A percentile compares a stretch with the other conserved stretches of the same genome.
Conservation (phyloP, 35 echinoderm and acorn worm species). For the Acanthaster planci region DNA sequence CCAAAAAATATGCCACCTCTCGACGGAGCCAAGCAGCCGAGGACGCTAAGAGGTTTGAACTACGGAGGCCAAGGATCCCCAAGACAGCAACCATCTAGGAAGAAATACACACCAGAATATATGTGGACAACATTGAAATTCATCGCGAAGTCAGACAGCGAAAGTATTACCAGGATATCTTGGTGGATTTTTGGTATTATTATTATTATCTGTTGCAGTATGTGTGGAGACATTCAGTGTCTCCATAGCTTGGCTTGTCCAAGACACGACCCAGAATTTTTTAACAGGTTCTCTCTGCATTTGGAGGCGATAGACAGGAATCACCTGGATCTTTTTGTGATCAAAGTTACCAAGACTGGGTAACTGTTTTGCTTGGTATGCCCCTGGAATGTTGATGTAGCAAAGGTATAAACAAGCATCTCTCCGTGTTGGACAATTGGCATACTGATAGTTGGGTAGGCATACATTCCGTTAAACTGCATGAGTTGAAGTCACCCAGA, state of each 20-base stretch:
- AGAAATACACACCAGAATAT: too few relatives aligned
- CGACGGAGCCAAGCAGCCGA: too few relatives aligned
- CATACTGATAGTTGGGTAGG: constrained; percentile 28
- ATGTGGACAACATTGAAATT: too few relatives aligned
- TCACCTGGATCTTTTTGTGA: neutral
- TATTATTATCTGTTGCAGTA: too few relatives aligned
- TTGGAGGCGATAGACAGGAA: neutral
- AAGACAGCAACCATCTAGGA: too few relatives aligned
- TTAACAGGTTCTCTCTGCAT: neutral
- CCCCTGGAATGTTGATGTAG: constrained; percentile 24
- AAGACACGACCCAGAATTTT: neutral
- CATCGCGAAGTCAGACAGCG: too few relatives aligned
- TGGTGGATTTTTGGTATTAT: too few relatives aligned
- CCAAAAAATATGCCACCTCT: too few relatives aligned
- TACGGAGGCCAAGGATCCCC: too few relatives aligned
- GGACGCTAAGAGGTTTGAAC: too few relatives aligned
- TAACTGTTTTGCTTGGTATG: neutral
- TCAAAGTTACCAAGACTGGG: neutral
- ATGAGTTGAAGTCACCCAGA: constrained; percentile 38
- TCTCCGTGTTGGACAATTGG: constrained; percentile 8
- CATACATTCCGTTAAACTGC: neutral
- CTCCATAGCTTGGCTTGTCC: constrained; percentile 6
- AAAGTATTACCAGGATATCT: too few relatives aligned
- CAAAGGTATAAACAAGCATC: constrained; percentile 27
- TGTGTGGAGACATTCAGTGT: too few relatives aligned